Evolutionary conservation across 2,797 vertebrate genomes (phyloP).

Genomic region (Tapera naevia): DNA sequence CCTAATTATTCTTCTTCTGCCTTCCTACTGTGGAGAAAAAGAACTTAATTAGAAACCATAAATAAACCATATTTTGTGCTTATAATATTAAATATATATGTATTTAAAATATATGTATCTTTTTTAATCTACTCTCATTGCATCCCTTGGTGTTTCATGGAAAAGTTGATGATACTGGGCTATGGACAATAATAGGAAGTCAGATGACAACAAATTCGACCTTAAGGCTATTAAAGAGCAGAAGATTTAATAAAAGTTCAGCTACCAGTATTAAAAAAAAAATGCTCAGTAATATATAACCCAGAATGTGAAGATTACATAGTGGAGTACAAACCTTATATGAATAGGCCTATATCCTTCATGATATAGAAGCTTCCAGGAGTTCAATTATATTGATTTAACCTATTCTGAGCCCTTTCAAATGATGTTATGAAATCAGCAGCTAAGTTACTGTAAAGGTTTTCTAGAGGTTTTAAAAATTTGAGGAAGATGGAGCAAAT

Average conservation of each 20-base stretch:
- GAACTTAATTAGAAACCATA: not conserved
- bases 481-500: not conserved
- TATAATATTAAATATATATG: not conserved
- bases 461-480: not conserved
- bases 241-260: not conserved
- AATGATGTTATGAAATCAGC: not conserved
- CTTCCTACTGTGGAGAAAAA: not conserved
- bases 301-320: not conserved
- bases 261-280: not conserved
- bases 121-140: not conserved
- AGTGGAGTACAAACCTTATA: not conserved
- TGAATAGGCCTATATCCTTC: not conserved
- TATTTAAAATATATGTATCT: no score
- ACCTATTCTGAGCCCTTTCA: not conserved
- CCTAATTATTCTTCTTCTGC: not conserved
- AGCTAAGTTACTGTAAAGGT: not conserved
- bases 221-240: not conserved
- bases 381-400: not conserved
- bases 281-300: not conserved
- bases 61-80: not conserved
- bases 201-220: not conserved
- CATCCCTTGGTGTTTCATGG: not conserved
- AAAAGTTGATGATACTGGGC: not conserved
- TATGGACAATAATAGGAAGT: not conserved
- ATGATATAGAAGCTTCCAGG: not conserved